These are phyloP conservation scores for Chaetodon trifascialis DNA, from an alignment of 2,113 vertebrate genomes.

Conservation along the genomic window DNA sequence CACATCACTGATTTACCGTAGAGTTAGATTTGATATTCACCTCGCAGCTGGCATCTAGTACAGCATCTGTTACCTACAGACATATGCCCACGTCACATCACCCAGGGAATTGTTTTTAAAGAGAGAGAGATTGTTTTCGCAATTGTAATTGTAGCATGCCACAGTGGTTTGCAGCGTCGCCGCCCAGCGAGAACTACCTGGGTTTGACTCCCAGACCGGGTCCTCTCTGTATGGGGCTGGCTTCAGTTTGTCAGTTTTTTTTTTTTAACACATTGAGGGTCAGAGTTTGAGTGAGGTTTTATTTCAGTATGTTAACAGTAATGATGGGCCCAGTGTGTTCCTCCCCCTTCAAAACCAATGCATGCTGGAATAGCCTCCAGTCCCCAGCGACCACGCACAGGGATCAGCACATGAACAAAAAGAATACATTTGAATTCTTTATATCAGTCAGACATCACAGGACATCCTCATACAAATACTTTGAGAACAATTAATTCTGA, in stretches of 20 bases:
- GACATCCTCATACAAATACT: constrained; percentile 1
- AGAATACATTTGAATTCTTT: background rate
- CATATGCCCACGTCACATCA: background rate
- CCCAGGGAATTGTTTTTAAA: constrained; percentile 4
- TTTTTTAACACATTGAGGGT: background rate
- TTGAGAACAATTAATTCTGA: background rate
- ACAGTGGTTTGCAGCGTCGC: background rate
- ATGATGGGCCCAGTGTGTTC: background rate
- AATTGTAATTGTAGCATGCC: background rate
- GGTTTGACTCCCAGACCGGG: background rate
- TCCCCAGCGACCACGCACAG: background rate
- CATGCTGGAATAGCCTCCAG: background rate
- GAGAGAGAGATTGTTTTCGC: background rate
- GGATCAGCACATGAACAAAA: background rate
- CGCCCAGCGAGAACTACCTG: background rate
- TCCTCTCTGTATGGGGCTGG: background rate
- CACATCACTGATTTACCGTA: constrained; percentile 34
- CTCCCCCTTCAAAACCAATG: background rate
- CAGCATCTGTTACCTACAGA: constrained; percentile 57
- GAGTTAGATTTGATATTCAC: constrained; percentile 48
- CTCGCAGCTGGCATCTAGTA: constrained; percentile 53
- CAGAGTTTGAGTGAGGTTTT: constrained; percentile 4
- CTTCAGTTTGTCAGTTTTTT: background rate
- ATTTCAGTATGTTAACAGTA: background rate
- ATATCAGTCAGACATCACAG: background rate